Evolutionary conservation across 2,797 vertebrate species (phyloP).

Genomic region (Xerus rutilus): DNA sequence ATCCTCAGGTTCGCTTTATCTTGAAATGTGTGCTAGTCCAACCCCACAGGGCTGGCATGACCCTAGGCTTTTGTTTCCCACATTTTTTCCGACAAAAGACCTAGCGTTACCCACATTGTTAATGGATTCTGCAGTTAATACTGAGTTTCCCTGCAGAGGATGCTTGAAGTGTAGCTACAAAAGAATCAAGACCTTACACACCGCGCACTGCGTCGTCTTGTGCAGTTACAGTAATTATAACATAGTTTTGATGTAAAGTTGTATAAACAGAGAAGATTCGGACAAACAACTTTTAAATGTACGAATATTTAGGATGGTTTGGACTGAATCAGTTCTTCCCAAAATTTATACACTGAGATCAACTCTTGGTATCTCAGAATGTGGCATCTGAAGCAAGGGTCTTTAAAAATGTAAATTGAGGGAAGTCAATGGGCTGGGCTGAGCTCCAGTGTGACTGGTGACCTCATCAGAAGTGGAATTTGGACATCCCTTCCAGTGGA

Average conservation of each 20-base stretch:
- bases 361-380: neutral
- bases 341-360: neutral
- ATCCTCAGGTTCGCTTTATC: neutral
- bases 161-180: neutral
- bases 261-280: neutral
- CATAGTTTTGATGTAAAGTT: neutral
- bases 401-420: neutral
- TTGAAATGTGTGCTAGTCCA: neutral
- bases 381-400: neutral
- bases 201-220: neutral
- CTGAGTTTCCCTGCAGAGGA: neutral
- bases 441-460: neutral
- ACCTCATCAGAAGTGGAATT: no score
- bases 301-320: neutral
- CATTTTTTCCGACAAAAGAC: neutral
- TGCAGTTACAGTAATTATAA: neutral
- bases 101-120: neutral
- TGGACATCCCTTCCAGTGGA: neutral
- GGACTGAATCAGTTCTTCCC: rapidly evolving
- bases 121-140: neutral
- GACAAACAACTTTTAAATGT: neutral
- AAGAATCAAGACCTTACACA: neutral
- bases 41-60: neutral
- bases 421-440: neutral
- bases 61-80: neutral